phyloP scores from a whole-genome alignment of 2,113 vertebrate genomes.

The Crotalus helleri region DNA sequence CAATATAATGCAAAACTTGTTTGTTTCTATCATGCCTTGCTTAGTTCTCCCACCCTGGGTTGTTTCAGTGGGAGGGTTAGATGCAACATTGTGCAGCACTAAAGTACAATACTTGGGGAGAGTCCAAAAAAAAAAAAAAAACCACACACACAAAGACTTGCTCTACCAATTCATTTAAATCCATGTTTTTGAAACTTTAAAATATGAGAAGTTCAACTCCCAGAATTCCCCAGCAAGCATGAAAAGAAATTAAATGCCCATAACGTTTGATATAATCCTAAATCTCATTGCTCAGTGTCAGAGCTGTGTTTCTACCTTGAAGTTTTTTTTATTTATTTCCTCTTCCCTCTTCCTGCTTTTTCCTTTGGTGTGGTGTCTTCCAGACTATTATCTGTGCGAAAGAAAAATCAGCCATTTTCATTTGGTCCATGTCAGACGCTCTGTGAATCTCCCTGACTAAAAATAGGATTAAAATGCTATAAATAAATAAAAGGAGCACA shows the following conservation, averaged over 20 bases:
- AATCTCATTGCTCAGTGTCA: background rate
- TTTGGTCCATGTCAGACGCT: background rate
- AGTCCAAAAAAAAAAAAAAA: background rate
- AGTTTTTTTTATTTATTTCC: background rate
- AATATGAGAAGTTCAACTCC: background rate
- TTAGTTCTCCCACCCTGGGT: slow-evolving; percentile 63
- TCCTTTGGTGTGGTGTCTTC: background rate
- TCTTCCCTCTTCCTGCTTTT: background rate
- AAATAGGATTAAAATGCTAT: background rate
- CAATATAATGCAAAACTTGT: slow-evolving; percentile 49
- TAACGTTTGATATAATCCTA: background rate
- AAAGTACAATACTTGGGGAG: background rate
- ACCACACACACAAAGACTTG: background rate
- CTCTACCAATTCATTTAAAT: background rate
- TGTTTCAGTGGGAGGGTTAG: slow-evolving; percentile 75
- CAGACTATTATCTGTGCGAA: background rate
- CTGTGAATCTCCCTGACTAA: background rate
- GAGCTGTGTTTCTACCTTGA: background rate
- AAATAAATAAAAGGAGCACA: background rate
- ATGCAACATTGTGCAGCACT: slow-evolving; percentile 28
- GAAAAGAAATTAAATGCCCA: background rate
- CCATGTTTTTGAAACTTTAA: background rate
- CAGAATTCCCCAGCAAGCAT: background rate
- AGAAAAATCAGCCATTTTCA: background rate
- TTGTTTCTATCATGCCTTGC: slow-evolving; percentile 9